Evolutionary conservation across 1,140 invertebrate species (phyloP), one percentile per base, ranked within the genome.

Genomic region (Drosophila tani): DNA sequence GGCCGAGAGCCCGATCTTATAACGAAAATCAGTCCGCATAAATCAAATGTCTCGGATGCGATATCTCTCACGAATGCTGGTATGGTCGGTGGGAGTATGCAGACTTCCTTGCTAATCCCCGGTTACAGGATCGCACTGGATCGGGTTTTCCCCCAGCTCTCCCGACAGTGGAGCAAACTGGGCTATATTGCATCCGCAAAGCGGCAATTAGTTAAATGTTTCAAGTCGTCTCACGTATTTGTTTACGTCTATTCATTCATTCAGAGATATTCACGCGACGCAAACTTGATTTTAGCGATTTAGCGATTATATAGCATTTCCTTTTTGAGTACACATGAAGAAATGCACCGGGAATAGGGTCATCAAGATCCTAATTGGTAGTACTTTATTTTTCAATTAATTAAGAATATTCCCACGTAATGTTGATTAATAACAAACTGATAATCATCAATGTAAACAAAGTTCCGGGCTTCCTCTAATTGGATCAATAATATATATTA

Each of bases 11-110:
- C 14, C 46, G 47, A 68, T 68, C 46, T 41, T 68, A 67, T 68
- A 68, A 68, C 24, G 38, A 70, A 70, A 70, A 47, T 57, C 67
- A 43, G 53, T 29, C 24, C 21, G 19, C 53, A 73, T 73, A 73
- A 73, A 73, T 73, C 67, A 73, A 73, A 73, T 73, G 70, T 73
- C 70, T 43, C 53, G 70, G 49, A 70, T 70, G 67, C 67, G 67
- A 64, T 46, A 59, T 17, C 38, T 17, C 38, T n/a, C 50, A 15
- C 35, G 46, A 17, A 19, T 15, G 7, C 27, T 32, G 35, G 49
- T 58, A n/a, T 32, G 35, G 49, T 58, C 65, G 40, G 67, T 70
- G 67, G 67, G 67, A 70, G 67, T 70, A 71, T 38, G 45, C 29
- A 59, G 70, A 73, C 70, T 73, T 73, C 70, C 70, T 73, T 29